Percentiles rank a stretch among this genome's conserved stretches.
phyloP scores from a whole-genome alignment of 2,797 vertebrate species.

The Oryzias dopingdopingensis region DNA sequence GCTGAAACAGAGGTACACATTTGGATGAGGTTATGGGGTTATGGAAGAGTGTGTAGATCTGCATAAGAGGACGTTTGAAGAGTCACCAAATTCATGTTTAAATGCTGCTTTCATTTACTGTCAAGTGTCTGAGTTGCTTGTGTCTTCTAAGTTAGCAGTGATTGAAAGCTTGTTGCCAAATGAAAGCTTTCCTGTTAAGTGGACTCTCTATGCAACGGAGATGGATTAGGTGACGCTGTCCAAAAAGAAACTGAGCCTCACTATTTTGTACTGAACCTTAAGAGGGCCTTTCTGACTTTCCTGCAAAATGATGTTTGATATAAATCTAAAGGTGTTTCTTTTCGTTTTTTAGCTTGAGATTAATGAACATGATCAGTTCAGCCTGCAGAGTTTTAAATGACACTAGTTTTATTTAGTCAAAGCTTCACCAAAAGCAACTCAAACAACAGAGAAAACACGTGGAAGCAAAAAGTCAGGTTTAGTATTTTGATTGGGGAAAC shows the following conservation, averaged over 20 bases:
- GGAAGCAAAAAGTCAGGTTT: too few relatives aligned
- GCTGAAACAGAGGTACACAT: too few relatives aligned
- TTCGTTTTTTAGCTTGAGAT: conserved; percentile 5
- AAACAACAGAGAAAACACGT: too few relatives aligned
- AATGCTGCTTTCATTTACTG: not conserved
- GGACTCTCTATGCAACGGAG: conserved; percentile 3
- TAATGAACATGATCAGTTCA: conserved; percentile 37
- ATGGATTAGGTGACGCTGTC: not conserved
- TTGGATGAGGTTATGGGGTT: not conserved
- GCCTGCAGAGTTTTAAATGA: conserved; percentile 37
- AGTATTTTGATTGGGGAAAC: too few relatives aligned
- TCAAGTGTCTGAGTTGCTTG: not conserved
- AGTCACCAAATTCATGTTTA: not conserved
- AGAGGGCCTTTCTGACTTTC: not conserved
- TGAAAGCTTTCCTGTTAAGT: not conserved
- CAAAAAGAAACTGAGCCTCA: conserved; percentile 8
- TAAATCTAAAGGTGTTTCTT: not conserved
- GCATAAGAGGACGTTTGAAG: not conserved
- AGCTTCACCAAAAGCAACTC: too few relatives aligned
- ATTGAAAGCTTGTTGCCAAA: conserved; percentile 13
- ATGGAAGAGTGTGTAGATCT: not conserved
- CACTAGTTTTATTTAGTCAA: conserved; percentile 6
- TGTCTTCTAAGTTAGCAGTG: conserved; percentile 7
- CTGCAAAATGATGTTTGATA: too few relatives aligned
- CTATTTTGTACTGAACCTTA: conserved; percentile 6